A percentile compares a stretch with the other conserved stretches of the same genome.
phyloP scores from a whole-genome alignment of 2,113 vertebrate species.

The Gymnarchus niloticus region DNA sequence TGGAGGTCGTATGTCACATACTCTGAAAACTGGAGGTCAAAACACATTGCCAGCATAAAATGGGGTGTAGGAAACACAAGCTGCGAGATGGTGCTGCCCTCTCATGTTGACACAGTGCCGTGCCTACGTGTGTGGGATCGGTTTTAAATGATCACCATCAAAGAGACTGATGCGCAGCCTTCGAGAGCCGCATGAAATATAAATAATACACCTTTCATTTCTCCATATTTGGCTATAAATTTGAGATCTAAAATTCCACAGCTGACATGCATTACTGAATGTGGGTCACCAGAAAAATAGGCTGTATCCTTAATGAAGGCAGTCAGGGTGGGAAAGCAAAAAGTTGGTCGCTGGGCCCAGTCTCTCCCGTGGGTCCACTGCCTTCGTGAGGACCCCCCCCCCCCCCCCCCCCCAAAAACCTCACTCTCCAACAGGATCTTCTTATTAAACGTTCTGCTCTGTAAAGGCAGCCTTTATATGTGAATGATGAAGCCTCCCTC shows the following conservation, averaged over 20 bases:
- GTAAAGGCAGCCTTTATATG: no score
- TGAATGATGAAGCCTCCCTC: no score
- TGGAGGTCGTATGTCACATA: slow-evolving; percentile 55
- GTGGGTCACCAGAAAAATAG: background rate
- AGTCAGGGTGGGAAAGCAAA: slow-evolving; percentile 1
- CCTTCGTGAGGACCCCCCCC: slow-evolving; percentile 52
- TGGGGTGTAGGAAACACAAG: slow-evolving; percentile 49
- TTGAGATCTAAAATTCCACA: background rate
- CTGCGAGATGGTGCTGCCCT: slow-evolving; percentile 39
- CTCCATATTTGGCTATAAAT: background rate
- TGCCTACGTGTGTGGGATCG: background rate
- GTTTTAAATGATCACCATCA: background rate
- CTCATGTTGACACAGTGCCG: background rate
- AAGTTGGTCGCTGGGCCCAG: background rate
- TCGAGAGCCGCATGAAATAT: background rate
- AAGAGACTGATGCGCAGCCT: background rate
- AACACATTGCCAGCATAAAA: slow-evolving; percentile 44
- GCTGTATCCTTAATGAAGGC: slow-evolving; percentile 16
- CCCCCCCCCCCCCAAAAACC: slow-evolving; percentile 58
- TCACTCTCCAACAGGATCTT: no score
- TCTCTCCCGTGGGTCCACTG: background rate
- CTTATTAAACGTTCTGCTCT: no score
- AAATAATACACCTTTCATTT: slow-evolving; percentile 4
- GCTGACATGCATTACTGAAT: slow-evolving; percentile 6
- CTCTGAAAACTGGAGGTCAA: slow-evolving; percentile 63